A percentile compares a stretch with the other conserved stretches of the same genome.
These are phyloP conservation scores for Diachasmimorpha longicaudata DNA, from an alignment of 1,140 invertebrate species.

Conservation along the genomic window DNA sequence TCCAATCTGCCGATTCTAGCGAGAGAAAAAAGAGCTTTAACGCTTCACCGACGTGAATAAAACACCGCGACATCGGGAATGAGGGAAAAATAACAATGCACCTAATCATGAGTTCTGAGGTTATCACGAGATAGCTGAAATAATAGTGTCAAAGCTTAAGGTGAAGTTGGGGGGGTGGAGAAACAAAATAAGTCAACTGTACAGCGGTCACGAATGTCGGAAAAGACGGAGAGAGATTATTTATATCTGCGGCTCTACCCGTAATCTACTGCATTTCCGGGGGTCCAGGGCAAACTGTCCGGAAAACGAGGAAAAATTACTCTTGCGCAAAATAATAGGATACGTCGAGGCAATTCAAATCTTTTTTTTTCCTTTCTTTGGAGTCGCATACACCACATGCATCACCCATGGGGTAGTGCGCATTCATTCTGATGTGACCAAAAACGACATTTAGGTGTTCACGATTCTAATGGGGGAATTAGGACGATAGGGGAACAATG, in stretches of 20 bases:
- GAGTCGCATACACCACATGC: not conserved
- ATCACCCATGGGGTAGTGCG: constrained; percentile 9
- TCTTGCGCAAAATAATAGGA: constrained; percentile 48
- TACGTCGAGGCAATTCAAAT: constrained; percentile 21
- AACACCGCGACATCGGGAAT: not conserved
- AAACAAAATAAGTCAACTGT: constrained; percentile 21
- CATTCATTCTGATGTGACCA: not conserved
- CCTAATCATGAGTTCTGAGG: not conserved
- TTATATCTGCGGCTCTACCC: constrained; percentile 50
- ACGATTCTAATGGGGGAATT: not conserved
- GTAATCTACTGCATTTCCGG: constrained; percentile 48
- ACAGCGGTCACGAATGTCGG: constrained; percentile 29
- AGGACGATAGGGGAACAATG: not conserved
- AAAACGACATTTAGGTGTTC: not conserved
- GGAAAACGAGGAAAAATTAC: constrained; percentile 60
- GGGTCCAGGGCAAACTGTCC: constrained; percentile 48
- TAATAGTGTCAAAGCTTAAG: not conserved
- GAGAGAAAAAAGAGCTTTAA: not conserved
- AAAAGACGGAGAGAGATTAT: constrained; percentile 51
- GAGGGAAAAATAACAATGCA: not conserved
- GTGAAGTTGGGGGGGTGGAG: not conserved
- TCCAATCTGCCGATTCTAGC: constrained; percentile 19
- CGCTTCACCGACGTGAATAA: not conserved
- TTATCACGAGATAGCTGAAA: not conserved
- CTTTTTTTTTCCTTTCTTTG: constrained; percentile 5